A percentile compares a stretch with the other conserved stretches of the same genome.
These are phyloP conservation scores for Polyergus mexicanus DNA, from an alignment of 1,140 invertebrate species.

Conservation along the genomic window DNA sequence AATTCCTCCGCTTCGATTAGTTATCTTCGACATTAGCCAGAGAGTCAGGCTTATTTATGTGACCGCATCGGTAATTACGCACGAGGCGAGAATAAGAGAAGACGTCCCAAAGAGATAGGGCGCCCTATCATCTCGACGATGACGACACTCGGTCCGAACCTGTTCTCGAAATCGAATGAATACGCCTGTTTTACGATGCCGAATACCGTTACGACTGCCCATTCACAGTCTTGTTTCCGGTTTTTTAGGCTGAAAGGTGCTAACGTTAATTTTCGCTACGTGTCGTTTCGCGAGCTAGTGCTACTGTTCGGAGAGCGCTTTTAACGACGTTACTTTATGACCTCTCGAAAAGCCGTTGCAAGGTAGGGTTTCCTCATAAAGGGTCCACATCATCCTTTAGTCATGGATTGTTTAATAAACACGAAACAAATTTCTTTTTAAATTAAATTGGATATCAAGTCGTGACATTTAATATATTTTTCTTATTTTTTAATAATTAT, in stretches of 20 bases:
- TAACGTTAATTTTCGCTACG: constrained; percentile 49
- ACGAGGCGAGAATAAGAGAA: constrained; percentile 71
- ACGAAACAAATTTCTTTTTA: neutral
- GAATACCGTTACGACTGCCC: constrained; percentile 16
- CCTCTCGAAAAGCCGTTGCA: neutral
- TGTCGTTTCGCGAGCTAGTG: constrained; percentile 11
- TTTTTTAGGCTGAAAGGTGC: constrained; percentile 18
- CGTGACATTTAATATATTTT: neutral
- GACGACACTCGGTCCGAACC: constrained; percentile 50
- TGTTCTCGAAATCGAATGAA: constrained; percentile 65
- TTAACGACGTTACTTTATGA: constrained; percentile 30
- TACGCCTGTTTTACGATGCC: constrained; percentile 58
- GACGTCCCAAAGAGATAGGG: constrained; percentile 62
- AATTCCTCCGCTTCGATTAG: constrained; percentile 61
- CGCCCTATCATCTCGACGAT: constrained; percentile 36
- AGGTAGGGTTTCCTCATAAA: no score
- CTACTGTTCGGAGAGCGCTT: constrained; percentile 40
- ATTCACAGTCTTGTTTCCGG: neutral
- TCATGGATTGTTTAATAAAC: constrained; percentile 18
- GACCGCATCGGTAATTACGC: constrained; percentile 71
- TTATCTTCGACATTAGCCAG: constrained; percentile 51
- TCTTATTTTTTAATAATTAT: neutral
- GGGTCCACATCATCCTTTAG: neutral
- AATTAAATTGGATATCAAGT: neutral
- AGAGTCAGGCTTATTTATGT: constrained; percentile 70